Conservation (phyloP, 2,888 invertebrate genomes). For the Sinopyrophorus schimmeli region DNA sequence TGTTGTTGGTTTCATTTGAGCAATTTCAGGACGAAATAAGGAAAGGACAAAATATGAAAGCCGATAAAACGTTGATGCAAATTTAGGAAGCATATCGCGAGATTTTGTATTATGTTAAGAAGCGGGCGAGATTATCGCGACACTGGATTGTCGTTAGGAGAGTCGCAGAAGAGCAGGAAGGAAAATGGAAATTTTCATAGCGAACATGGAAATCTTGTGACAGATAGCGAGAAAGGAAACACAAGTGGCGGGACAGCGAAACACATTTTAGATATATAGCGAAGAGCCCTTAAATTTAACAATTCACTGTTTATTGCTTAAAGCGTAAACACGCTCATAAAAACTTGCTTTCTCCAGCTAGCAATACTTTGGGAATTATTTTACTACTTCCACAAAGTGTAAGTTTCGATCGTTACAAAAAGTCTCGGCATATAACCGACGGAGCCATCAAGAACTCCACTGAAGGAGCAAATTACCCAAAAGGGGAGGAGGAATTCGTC, state of each 20-base stretch:
- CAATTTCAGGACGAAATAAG: slow-evolving; percentile 18
- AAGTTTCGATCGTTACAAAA: slow-evolving; percentile 32
- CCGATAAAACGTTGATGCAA: slow-evolving; percentile 26
- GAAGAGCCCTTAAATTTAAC: slow-evolving; percentile 23
- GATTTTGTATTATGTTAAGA: slow-evolving; percentile 30
- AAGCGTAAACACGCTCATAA: slow-evolving; percentile 19
- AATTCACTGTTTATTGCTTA: slow-evolving; percentile 23
- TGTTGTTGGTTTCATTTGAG: slow-evolving; percentile 12
- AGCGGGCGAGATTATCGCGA: slow-evolving; percentile 28
- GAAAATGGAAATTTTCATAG: slow-evolving; percentile 26
- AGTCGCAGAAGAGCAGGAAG: slow-evolving; percentile 20
- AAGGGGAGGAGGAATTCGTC: slow-evolving; percentile 39
- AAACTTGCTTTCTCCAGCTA: slow-evolving; percentile 16
- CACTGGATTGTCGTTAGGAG: slow-evolving; percentile 29
- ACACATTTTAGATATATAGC: slow-evolving; percentile 18
- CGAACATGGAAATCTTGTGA: slow-evolving; percentile 27
- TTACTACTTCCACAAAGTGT: slow-evolving; percentile 29
- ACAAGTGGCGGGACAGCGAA: slow-evolving; percentile 13
- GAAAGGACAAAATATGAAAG: slow-evolving; percentile 23
- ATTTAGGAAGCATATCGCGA: slow-evolving; percentile 23
- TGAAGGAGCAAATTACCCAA: slow-evolving; percentile 44
- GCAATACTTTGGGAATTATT: slow-evolving; percentile 20
- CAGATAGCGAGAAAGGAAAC: slow-evolving; percentile 12
- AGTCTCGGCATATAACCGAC: slow-evolving; percentile 33
- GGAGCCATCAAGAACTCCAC: slow-evolving; percentile 36